Conservation (phyloP, 2,113 vertebrate species). For the Pipra filicauda region DNA sequence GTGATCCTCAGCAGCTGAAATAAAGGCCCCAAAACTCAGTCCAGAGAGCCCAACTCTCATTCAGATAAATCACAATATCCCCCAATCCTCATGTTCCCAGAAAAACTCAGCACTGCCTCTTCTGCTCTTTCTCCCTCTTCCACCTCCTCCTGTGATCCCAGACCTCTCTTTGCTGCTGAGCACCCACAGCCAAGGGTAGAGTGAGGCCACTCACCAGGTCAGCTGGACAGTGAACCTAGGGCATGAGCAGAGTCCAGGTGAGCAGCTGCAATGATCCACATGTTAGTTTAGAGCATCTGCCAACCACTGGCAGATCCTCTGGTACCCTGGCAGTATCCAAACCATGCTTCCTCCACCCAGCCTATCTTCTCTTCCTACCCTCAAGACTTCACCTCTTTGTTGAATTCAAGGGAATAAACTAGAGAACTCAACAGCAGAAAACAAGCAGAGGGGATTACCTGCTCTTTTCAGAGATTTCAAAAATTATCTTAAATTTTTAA, state of each 20-base stretch:
- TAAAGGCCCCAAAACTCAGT: background rate
- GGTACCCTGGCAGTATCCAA: accelerated
- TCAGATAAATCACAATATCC: background rate
- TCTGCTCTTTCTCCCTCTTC: background rate
- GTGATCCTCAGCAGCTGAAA: background rate
- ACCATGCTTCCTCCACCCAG: accelerated
- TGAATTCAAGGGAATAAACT: background rate
- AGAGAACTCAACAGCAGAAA: background rate
- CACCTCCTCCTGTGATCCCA: background rate
- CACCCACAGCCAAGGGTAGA: background rate
- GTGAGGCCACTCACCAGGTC: background rate
- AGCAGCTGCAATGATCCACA: background rate
- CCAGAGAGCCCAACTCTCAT: background rate
- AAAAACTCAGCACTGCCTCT: background rate
- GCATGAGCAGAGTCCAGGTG: background rate
- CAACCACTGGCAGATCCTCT: background rate
- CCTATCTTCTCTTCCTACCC: background rate
- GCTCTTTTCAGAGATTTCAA: background rate
- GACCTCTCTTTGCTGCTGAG: background rate
- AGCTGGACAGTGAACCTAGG: background rate
- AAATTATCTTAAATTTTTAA: background rate
- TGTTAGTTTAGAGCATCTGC: background rate
- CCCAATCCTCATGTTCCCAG: background rate
- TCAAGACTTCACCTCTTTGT: background rate
- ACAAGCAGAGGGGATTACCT: background rate